Conservation (phyloP, 2,888 invertebrate genomes). For the Meandrusa payeni region DNA sequence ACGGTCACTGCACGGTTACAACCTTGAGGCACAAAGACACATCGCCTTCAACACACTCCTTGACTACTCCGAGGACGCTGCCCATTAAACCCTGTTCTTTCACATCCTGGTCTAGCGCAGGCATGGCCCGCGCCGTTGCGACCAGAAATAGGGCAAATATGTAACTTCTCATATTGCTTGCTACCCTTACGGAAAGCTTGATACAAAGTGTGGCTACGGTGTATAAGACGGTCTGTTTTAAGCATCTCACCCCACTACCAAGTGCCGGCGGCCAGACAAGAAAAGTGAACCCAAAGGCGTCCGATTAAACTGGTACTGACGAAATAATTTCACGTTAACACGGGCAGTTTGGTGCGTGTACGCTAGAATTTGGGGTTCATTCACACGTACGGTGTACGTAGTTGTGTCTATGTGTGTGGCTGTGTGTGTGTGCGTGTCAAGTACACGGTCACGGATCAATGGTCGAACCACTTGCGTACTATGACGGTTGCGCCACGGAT, state of each 20-base stretch:
- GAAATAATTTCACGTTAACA: conserved; percentile 67
- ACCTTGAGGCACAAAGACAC: conserved; percentile 88
- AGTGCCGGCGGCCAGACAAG: conserved; percentile 47
- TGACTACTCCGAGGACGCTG: conserved; percentile 83
- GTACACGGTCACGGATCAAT: conserved; percentile 40
- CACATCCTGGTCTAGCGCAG: conserved; percentile 76
- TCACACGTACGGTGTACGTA: conserved; percentile 38
- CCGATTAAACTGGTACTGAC: conserved; percentile 65
- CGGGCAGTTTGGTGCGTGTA: conserved; percentile 50
- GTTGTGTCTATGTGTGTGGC: conserved; percentile 28
- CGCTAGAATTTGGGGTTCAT: conserved; percentile 56
- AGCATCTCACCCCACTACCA: conserved; percentile 71
- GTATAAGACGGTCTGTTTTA: conserved; percentile 70
- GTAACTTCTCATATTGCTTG: conserved; percentile 67
- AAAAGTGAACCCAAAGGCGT: conserved; percentile 70
- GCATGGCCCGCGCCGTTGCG: conserved; percentile 71
- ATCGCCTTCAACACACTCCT: conserved; percentile 86
- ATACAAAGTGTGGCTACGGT: conserved; percentile 67
- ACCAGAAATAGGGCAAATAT: conserved; percentile 74
- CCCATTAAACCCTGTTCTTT: conserved; percentile 61
- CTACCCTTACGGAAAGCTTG: conserved; percentile 67
- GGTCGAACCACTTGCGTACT: conserved; percentile 37
- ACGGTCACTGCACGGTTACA: conserved; percentile 33
- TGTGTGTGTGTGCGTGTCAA: conserved; percentile 16
- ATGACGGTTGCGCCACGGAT: conserved; percentile 29